Evolutionary conservation across 1,140 invertebrate species (phyloP), one percentile per base, ranked within the genome.

Genomic region (Hylaeus volcanicus): DNA sequence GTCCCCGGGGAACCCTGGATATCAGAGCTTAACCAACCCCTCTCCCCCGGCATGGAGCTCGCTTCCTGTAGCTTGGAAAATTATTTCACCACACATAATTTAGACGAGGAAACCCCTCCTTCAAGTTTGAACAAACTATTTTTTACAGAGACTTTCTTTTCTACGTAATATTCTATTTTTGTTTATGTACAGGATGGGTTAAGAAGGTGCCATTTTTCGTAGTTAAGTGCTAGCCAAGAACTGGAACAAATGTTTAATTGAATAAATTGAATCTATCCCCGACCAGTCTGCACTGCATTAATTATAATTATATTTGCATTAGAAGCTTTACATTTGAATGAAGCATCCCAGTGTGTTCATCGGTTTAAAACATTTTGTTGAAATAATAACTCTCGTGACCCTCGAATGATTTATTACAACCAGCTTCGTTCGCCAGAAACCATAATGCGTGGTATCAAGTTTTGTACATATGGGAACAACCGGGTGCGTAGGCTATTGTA

Each of bases 391-490:
- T 58, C 61, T 75, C 45, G 48, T 14, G 55, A 51, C 56, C 37
- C 37, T 3, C 56, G 68, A 71, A 71, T 60, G 66, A 60, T 78
- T 63, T 63, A 70, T 71, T 61, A 71, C 71, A 78, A 78, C 66
- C 68, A 78, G 75, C 66, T 71, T 78, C 56, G 56, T 78, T 68
- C 56, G 68, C 15, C 48, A 14, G 68, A 51, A 61, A 78, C 56
- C 56, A 78, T 78, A 78, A 78, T 78, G 55, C 75, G 56, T 26
- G 26, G 26, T 70, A 61, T 71, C 66, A 56, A 78, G 75, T 78
- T 70, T 78, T 61, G 75, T 43, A 15, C 51, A 43, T 70, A 60
- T 79, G 69, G 61, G 77, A 73, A 60, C 72, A 56, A 37, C 66
- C 56, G 48, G 43, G 56, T 53, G 66, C 60, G 5, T 0, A 11